Conservation (phyloP, 1,140 invertebrate species). For the Drosophila nigrodunni region DNA sequence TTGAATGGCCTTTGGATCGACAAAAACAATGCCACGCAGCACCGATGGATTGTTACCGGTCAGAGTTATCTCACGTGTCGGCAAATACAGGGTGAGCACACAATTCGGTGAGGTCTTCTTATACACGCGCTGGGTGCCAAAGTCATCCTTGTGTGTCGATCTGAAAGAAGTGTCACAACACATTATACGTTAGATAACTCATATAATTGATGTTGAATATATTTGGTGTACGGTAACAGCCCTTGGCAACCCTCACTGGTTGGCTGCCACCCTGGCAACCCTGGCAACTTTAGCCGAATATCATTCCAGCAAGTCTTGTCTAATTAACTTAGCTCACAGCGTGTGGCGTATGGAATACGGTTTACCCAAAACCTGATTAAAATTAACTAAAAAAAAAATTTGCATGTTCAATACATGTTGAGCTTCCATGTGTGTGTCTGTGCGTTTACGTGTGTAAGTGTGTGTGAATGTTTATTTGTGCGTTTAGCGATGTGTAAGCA, state of each 20-base stretch:
- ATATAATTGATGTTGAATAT: neutral
- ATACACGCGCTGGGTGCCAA: conserved; percentile 79
- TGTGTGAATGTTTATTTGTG: neutral
- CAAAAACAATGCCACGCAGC: conserved; percentile 91
- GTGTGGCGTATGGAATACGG: conserved; percentile 6
- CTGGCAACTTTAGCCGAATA: neutral
- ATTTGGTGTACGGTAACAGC: neutral
- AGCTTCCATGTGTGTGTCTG: no score
- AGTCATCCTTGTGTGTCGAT: conserved; percentile 64
- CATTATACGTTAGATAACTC: neutral
- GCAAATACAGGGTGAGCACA: conserved; percentile 92
- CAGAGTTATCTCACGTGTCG: conserved; percentile 91
- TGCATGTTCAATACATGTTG: neutral
- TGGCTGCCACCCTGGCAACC: neutral
- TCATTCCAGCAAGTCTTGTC: neutral
- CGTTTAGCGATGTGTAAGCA: neutral
- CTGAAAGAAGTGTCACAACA: conserved; percentile 13
- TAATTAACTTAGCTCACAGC: conserved; percentile 12
- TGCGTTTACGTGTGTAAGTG: neutral
- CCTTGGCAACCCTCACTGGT: neutral
- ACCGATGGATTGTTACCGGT: conserved; percentile 89
- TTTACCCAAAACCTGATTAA: conserved; percentile 4
- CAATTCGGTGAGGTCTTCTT: conserved; percentile 92
- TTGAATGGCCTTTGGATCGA: conserved; percentile 88
- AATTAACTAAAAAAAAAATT: neutral